phyloP scores from a whole-genome alignment of 2,113 vertebrate species.

The Clinocottus analis region DNA sequence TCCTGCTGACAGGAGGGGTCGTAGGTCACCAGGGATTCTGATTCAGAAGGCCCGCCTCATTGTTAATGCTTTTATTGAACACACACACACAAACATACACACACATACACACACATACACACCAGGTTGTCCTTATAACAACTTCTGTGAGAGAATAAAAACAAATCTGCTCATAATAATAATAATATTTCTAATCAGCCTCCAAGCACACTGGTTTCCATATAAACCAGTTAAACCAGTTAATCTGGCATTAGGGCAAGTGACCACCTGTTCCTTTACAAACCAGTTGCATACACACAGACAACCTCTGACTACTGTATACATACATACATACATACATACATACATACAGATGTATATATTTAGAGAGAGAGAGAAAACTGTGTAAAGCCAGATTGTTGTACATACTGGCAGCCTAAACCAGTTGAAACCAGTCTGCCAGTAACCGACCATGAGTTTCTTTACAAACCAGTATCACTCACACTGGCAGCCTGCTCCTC shows the following conservation, averaged over 20 bases:
- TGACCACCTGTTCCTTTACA: too few relatives aligned
- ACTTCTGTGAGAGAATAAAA: too few relatives aligned
- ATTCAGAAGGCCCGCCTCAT: conserved; percentile 8
- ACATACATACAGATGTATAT: too few relatives aligned
- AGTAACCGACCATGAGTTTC: background rate
- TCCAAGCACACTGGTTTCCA: background rate
- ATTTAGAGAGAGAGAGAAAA: too few relatives aligned
- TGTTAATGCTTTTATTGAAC: conserved; percentile 62
- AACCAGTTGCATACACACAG: conserved; percentile 5
- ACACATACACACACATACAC: too few relatives aligned
- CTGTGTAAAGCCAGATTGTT: background rate
- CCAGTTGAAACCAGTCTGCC: background rate
- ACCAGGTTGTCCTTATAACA: too few relatives aligned
- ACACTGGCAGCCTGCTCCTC: background rate
- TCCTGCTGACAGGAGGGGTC: conserved; percentile 7
- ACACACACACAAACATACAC: too few relatives aligned
- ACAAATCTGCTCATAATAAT: too few relatives aligned
- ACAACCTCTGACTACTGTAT: background rate
- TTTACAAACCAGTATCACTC: background rate
- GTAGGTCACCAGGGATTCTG: too few relatives aligned
- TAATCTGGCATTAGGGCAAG: background rate
- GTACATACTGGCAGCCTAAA: background rate
- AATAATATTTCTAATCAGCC: background rate
- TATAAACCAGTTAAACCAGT: background rate
- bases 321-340: too few relatives aligned